Base-by-base conservation (phyloP, 2,797 vertebrate genomes). In the Sciurus vulgaris region DNA sequence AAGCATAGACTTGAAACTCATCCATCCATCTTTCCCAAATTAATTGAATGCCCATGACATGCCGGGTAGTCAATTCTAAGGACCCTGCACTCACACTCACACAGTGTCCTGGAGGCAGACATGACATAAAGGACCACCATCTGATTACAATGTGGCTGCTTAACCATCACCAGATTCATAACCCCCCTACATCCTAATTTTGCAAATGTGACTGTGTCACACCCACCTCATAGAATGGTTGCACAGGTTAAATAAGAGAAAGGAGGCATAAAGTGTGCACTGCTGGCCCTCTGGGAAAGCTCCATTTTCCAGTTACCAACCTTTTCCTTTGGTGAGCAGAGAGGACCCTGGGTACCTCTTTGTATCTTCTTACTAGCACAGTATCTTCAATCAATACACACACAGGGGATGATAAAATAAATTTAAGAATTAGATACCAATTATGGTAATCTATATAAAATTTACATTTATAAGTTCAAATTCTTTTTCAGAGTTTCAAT, bases 401-500 rank as follows among this genome's bases (percentile, higher is more conserved):
- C 44, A 44, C 1, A 51, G 30, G 79, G 59, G n/a, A 30, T 5
- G n/a, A 92, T 33, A 59, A 18, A 63, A 59, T 24, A 47, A 77
- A 7, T 70, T 44, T 56, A 63, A 78, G 56, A 61, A 24, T 12
- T 10, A 76, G 22, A 81, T n/a, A 76, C 44, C 69, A 85, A 35
- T 59, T 11, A 83, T 30, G 49, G 12, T 63, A 70, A 78, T 41
- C 8, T 20, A 61, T 35, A 93, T 14, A 76, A 2, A 84, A 61
- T 26, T 54, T 41, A 70, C 26, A 91, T 41, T 35, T 77, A 8
- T 65, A 73, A 88, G 30, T 82, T 11, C 35, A 77, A 65, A 81
- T 70, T 84, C 41, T 72, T 28, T 86, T 78, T 73, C 69, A 12
- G 33, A 82, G 81, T 33, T 89, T 91, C 26, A 72, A n/a, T 73